Evolutionary conservation across 2,113 vertebrate species (phyloP).

Genomic region (Cynocephalus volans): DNA sequence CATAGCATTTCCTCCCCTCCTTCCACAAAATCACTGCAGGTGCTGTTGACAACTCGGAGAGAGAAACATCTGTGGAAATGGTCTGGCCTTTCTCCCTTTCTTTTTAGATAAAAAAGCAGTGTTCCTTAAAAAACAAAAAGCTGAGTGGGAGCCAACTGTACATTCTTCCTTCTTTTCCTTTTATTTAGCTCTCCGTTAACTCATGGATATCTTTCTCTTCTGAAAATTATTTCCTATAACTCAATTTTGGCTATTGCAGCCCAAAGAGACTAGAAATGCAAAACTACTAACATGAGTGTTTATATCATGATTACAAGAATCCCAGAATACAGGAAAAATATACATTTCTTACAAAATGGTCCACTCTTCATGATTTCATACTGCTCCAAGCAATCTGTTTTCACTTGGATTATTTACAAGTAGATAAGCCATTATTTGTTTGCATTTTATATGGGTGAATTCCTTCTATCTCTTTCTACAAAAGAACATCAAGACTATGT

Average conservation of each 20-base stretch:
- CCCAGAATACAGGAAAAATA: neutral
- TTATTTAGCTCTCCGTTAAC: neutral
- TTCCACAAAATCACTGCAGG: no score
- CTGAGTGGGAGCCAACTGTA: neutral
- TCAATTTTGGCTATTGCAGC: neutral
- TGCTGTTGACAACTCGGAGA: neutral
- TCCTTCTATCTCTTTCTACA: neutral
- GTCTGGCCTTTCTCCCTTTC: neutral
- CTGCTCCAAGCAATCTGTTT: neutral
- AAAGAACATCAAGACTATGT: neutral
- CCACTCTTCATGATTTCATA: neutral
- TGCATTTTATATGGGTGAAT: neutral
- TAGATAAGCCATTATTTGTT: neutral
- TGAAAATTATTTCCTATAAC: conserved; percentile 9
- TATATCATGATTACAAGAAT: neutral
- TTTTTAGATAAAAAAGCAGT: conserved; percentile 34
- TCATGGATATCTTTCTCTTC: neutral
- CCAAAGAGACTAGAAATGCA: neutral
- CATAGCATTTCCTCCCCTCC: neutral
- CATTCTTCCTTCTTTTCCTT: neutral
- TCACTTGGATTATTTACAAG: neutral
- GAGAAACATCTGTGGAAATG: neutral
- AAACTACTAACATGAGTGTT: neutral
- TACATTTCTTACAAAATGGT: neutral
- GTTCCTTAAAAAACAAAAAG: neutral